Percentiles rank a stretch among this genome's conserved stretches.
Conservation (phyloP, 2,888 invertebrate species). For the Acanthosepion esculentum region DNA sequence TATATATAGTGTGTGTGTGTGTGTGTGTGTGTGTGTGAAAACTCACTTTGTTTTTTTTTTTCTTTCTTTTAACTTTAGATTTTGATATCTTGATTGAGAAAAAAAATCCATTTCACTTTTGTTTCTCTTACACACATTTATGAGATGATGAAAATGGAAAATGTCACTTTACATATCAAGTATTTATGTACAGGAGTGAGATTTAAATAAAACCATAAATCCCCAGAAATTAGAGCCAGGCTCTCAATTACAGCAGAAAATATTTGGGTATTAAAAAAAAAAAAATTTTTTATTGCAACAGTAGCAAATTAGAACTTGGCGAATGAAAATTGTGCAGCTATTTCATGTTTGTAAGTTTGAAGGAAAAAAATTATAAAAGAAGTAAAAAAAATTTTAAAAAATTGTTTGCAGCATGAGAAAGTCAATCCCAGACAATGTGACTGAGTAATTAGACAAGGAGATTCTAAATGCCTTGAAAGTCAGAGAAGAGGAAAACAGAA, state of each 20-base stretch:
- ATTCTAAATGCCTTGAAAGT: not conserved
- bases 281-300: not conserved
- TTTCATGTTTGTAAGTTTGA: not conserved
- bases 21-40: no score
- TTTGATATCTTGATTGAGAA: not conserved
- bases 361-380: not conserved
- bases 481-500: not conserved
- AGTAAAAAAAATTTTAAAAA: not conserved
- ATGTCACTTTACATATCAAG: not conserved
- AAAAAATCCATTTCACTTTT: not conserved
- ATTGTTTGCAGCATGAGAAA: not conserved
- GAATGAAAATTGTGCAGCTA: not conserved
- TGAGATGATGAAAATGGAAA: not conserved
- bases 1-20: no score
- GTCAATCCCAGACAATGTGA: not conserved
- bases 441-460: constrained; percentile 21
- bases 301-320: not conserved
- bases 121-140: not conserved
- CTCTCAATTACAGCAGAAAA: not conserved
- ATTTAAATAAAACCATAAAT: no score
- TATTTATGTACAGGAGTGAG: no score
- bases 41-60: not conserved
- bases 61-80: not conserved
- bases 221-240: no score
- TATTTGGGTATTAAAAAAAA: not conserved